Evolutionary conservation across 1,140 invertebrate genomes (phyloP), one percentile per base, ranked within the genome.

Genomic region (Macrostomum lignano): DNA sequence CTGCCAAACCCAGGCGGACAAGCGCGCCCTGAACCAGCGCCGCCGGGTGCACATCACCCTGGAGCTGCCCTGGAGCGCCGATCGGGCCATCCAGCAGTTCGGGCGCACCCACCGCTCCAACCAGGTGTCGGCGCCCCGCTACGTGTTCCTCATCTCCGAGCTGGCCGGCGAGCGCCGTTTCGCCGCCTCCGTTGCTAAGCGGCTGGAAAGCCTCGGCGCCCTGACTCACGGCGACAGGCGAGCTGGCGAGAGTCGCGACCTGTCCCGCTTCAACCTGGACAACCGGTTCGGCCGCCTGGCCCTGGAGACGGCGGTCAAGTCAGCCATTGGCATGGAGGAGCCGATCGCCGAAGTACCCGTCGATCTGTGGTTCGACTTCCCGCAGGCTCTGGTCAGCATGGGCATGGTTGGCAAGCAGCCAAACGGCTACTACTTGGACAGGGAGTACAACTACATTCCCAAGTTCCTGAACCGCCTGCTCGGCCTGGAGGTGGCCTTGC

Each of bases 61-160:
- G n/a, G 91, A 98, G 57, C 58, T 98, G 42, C 88, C 91, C 0
- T 98, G 91, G 91, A 91, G 81, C 40, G 91, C 91, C 3, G 91
- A 98, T 55, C 64, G 88, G 46, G 91, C 91, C n/a, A 82, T 98
- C 42, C 91, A 98, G 47, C 91, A 98, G 56, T 98, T 98, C 58
- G 91, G 81, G 71, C 63, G 74, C 38, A 76, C 74, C 19, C 74
- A 77, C 55, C 58, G 74, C 38, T 74, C 71, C 45, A 77, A 77
- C 51, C 74, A 77, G 61, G 81, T 93, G 1, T 88, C 77, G 39
- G 84, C 86, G 2, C 91, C 91, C 1, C 86, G 98, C 53, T 98
- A 98, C 56, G 70, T 96, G 37, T 96, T 98, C 53, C 65, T 98
- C 6, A 96, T 98, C 43, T 96, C 86, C 1, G 81, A 98, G 53